Evolutionary conservation across 2,797 vertebrate species (phyloP), one percentile per base, ranked within the genome.

Genomic region (Rhinichthys osculus): DNA sequence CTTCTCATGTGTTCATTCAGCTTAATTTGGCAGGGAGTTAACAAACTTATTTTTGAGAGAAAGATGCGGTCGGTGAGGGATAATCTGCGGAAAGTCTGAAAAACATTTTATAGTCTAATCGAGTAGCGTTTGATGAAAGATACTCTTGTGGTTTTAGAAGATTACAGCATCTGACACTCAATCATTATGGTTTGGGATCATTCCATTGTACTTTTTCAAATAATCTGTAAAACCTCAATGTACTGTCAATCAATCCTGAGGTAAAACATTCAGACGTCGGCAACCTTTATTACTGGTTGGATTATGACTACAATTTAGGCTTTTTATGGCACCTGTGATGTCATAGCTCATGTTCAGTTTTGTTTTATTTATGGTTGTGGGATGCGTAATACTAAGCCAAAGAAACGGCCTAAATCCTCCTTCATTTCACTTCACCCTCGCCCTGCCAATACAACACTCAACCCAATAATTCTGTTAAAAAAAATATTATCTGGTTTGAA

Each of bases 401-500:
- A 85, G 80, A 79, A 87, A 87, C 84, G 90, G 92, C 93, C 92
- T 89, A 91, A 94, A 90, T 89, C 89, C 92, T 93, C 88, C 87
- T 86, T 89, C 88, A 87, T 92, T 85, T 89, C 50, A 78, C 47
- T 50, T 88, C 40, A 86, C 73, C 59, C 47, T 57, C 33, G 40
- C 78, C 82, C 89, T 92, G 92, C 92, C 93, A 94, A 90, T 83
- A 88, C 91, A 92, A 91, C 88, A 38, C 84, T 91, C 90, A 92
- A 89, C 78, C 72, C 85, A 91, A 90, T 93, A 90, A 88, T 90
- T 89, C 77, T 88, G 89, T 87, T 89, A 21, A 44, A 82, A 94
- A 91, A 93, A 92, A 89, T 16, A 92, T 87, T 87, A 93, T 93
- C 90, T 92, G 91, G 89, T 94, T 94, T 91, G 91, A 94, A 93